phyloP scores from a whole-genome alignment of 2,797 vertebrate genomes.

The Vipera latastei region DNA sequence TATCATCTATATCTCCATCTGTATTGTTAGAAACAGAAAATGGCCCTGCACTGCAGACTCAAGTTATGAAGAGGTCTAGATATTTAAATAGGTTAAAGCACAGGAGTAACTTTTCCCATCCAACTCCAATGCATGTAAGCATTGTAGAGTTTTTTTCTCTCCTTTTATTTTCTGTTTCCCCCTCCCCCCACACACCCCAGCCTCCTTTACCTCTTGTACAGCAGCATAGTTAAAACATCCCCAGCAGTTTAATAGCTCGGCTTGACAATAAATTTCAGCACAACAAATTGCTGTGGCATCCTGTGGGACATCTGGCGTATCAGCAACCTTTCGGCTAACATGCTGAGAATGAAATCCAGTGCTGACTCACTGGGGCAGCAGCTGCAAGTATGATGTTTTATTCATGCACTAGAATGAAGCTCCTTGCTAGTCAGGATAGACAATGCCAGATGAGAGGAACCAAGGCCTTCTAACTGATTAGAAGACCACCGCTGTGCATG shows the following conservation, averaged over 20 bases:
- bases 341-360: slow-evolving; percentile 51
- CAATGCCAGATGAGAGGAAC: neutral
- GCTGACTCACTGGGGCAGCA: slow-evolving; percentile 7
- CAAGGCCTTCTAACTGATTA: neutral
- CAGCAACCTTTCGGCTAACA: slow-evolving; percentile 51
- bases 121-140: neutral
- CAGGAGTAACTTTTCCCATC: neutral
- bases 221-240: slow-evolving; percentile 37
- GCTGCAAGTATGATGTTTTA: slow-evolving; percentile 34
- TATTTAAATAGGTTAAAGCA: neutral
- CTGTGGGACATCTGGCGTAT: slow-evolving; percentile 54
- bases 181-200: neutral
- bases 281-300: slow-evolving; percentile 51
- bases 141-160: neutral
- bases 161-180: neutral
- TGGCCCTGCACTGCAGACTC: neutral
- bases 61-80: neutral
- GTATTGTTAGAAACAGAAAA: neutral
- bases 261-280: slow-evolving; percentile 27
- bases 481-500: neutral
- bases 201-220: slow-evolving; percentile 29
- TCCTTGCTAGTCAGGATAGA: neutral
- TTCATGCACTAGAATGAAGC: slow-evolving; percentile 29
- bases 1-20: neutral
- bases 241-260: slow-evolving; percentile 42